Percentiles rank a stretch among this genome's conserved stretches.
These are phyloP conservation scores for Acronicta alni DNA, from an alignment of 2,888 invertebrate species.

Conservation along the genomic window DNA sequence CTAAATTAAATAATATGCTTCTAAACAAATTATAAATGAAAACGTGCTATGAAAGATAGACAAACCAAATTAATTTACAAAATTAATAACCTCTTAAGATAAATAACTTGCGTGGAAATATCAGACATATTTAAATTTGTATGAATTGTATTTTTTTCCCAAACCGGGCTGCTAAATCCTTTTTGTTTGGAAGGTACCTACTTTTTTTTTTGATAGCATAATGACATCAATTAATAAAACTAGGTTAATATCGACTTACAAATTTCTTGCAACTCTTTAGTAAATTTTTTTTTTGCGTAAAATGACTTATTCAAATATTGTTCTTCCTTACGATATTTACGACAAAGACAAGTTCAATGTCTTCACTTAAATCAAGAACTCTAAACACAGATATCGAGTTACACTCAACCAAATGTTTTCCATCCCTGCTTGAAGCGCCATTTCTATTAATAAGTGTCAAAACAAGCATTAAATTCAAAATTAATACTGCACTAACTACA, in stretches of 20 bases:
- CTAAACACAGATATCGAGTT: slow-evolving; percentile 36
- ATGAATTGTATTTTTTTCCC: slow-evolving; percentile 16
- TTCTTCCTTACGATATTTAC: no score
- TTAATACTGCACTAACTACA: slow-evolving; percentile 34
- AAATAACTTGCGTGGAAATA: slow-evolving; percentile 23
- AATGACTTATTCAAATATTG: no score
- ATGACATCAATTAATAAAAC: no score
- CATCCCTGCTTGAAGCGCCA: slow-evolving; percentile 30
- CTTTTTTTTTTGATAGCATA: no score
- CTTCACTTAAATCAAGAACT: slow-evolving; percentile 8
- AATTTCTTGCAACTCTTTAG: no score
- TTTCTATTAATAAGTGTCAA: slow-evolving; percentile 45
- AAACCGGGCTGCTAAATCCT: slow-evolving; percentile 16
- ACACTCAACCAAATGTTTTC: slow-evolving; percentile 39
- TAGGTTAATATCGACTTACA: no score
- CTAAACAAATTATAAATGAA: no score
- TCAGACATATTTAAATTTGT: slow-evolving; percentile 15
- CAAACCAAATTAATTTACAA: no score
- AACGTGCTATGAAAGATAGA: no score
- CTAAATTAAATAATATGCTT: no score
- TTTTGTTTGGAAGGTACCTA: no score
- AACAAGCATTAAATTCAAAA: slow-evolving; percentile 40
- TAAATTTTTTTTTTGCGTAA: no score
- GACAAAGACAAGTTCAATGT: slow-evolving; percentile 38
- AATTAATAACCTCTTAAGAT: slow-evolving; percentile 1